phyloP scores from a whole-genome alignment of 2,113 vertebrate species.

The Vulpes ferrilata region DNA sequence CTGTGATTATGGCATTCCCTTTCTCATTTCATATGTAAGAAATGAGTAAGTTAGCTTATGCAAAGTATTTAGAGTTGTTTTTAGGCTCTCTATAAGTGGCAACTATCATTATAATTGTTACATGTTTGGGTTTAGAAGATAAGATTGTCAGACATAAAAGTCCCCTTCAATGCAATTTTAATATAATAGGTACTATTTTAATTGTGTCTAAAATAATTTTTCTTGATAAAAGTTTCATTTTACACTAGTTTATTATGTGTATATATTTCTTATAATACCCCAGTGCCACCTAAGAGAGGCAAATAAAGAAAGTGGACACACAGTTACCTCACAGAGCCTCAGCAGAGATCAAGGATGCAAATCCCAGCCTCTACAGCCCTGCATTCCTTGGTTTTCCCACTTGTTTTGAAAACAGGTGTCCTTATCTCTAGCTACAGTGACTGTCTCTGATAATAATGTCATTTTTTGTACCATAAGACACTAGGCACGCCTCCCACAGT shows the following conservation, averaged over 20 bases:
- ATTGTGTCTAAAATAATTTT: background rate
- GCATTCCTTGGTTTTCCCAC: background rate
- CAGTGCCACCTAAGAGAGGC: background rate
- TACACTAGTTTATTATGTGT: background rate
- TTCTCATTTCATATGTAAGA: background rate
- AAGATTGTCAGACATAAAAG: background rate
- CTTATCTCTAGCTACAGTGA: background rate
- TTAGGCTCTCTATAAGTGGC: background rate
- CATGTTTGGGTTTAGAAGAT: background rate
- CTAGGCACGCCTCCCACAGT: accelerated
- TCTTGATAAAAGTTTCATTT: background rate
- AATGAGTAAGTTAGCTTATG: background rate
- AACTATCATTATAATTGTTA: background rate
- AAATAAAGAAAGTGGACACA: background rate
- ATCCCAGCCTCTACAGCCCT: too few relatives aligned
- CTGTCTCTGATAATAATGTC: background rate
- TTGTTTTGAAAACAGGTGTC: background rate
- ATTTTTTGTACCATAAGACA: background rate
- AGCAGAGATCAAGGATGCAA: accelerated
- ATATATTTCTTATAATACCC: background rate
- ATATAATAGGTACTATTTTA: background rate
- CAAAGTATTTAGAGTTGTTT: background rate
- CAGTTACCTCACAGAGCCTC: background rate
- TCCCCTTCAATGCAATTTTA: background rate
- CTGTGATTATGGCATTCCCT: background rate